Evolutionary conservation across 1,140 invertebrate species (phyloP).

Genomic region (Anoplolepis gracilipes): DNA sequence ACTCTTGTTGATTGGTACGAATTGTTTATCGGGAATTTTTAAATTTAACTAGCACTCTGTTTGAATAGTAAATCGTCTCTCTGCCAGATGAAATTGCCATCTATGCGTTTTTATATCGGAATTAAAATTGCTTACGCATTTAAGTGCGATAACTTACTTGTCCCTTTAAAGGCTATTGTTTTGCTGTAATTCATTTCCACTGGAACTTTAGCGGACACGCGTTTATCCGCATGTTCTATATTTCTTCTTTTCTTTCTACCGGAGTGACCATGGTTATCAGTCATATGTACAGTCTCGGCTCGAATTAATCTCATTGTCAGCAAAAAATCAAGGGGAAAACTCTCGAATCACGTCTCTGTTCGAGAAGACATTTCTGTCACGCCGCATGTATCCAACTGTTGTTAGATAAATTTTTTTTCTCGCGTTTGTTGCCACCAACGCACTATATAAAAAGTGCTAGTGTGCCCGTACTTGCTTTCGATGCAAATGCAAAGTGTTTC

Average conservation of each 20-base stretch:
- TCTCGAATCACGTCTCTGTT: constrained; percentile 33
- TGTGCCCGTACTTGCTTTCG: constrained; percentile 27
- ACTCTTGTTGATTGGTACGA: not conserved
- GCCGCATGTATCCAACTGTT: not conserved
- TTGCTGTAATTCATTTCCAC: not conserved
- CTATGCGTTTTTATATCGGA: not conserved
- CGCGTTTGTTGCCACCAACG: not conserved
- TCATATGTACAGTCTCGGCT: constrained; percentile 31
- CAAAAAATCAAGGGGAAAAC: constrained; percentile 65
- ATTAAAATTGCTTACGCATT: not conserved
- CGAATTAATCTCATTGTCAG: constrained; percentile 59
- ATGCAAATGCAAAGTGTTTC: constrained; percentile 72
- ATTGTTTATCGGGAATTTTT: not conserved
- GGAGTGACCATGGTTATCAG: constrained; percentile 38
- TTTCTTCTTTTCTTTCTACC: constrained; percentile 21
- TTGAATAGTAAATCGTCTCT: not conserved
- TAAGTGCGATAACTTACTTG: not conserved
- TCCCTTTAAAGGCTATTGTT: not conserved
- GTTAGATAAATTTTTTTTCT: not conserved
- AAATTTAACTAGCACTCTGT: not conserved
- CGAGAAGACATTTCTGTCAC: not conserved
- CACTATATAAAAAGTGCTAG: constrained; percentile 36
- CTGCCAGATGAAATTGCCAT: not conserved
- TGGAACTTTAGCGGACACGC: not conserved
- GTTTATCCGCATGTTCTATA: constrained; percentile 25